phyloP scores from a whole-genome alignment of 2,113 vertebrate genomes.

The Nibea albiflora region DNA sequence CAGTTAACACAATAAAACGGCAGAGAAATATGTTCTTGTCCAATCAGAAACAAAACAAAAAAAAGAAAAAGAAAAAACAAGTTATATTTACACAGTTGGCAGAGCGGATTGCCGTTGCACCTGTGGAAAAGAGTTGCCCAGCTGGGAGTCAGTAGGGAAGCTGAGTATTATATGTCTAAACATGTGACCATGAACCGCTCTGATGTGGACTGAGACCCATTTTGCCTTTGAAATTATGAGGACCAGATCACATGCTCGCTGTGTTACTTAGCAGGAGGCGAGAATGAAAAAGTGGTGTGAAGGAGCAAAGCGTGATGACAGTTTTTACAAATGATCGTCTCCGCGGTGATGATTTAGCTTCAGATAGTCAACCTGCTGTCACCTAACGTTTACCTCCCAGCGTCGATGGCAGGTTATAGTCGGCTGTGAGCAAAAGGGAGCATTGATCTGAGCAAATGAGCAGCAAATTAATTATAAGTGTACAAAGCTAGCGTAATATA shows the following conservation, averaged over 20 bases:
- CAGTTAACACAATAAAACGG: slow-evolving; percentile 5
- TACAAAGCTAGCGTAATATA: slow-evolving; percentile 60
- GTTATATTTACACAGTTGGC: background rate
- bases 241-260: background rate
- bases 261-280: slow-evolving; percentile 1
- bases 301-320: background rate
- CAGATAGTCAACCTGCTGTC: background rate
- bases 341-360: background rate
- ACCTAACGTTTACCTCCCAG: slow-evolving; percentile 21
- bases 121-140: background rate
- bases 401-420: slow-evolving; percentile 37
- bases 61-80: background rate
- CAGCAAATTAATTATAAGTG: slow-evolving; percentile 79
- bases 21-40: background rate
- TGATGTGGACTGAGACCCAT: slow-evolving; percentile 1
- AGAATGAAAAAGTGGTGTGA: background rate
- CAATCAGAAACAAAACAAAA: background rate
- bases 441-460: slow-evolving; percentile 78
- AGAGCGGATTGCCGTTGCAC: background rate
- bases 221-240: slow-evolving; percentile 12
- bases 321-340: background rate
- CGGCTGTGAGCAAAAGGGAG: slow-evolving; percentile 44
- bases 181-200: background rate
- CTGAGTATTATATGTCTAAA: background rate
- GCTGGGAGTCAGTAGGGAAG: background rate